phyloP scores from a whole-genome alignment of 1,140 invertebrate genomes.

The Platyscapa corneri region DNA sequence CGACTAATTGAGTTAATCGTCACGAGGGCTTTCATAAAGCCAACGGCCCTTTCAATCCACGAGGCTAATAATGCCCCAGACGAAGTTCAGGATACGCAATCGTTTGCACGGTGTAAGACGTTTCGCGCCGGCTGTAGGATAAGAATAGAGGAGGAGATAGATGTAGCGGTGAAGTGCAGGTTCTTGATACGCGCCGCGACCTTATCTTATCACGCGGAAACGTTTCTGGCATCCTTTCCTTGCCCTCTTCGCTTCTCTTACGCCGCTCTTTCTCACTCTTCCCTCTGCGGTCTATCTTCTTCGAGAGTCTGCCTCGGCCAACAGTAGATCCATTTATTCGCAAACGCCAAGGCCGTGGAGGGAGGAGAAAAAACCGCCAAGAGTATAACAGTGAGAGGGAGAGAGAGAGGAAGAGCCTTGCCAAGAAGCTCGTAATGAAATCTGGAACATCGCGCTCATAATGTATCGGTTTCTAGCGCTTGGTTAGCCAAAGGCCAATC shows the following conservation, averaged over 20 bases:
- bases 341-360: constrained; percentile 68
- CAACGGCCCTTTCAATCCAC: not conserved
- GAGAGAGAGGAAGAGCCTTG: not conserved
- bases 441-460: not conserved
- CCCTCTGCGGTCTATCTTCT: constrained; percentile 53
- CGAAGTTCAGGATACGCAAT: not conserved
- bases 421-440: not conserved
- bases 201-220: constrained; percentile 72
- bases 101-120: not conserved
- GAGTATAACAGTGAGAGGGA: not conserved
- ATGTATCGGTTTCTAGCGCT: not conserved
- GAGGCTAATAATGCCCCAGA: not conserved
- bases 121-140: not conserved
- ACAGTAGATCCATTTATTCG: constrained; percentile 74
- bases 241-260: constrained; percentile 30
- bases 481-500: constrained; percentile 55
- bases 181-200: constrained; percentile 55
- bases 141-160: constrained; percentile 17
- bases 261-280: constrained; percentile 55
- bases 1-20: not conserved
- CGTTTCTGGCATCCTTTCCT: constrained; percentile 62
- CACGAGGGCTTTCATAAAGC: not conserved
- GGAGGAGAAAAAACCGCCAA: not conserved
- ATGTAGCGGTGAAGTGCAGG: constrained; percentile 51
- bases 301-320: constrained; percentile 46